phyloP scores from a whole-genome alignment of 2,113 vertebrate species.

The Oncorhynchus clarkii region DNA sequence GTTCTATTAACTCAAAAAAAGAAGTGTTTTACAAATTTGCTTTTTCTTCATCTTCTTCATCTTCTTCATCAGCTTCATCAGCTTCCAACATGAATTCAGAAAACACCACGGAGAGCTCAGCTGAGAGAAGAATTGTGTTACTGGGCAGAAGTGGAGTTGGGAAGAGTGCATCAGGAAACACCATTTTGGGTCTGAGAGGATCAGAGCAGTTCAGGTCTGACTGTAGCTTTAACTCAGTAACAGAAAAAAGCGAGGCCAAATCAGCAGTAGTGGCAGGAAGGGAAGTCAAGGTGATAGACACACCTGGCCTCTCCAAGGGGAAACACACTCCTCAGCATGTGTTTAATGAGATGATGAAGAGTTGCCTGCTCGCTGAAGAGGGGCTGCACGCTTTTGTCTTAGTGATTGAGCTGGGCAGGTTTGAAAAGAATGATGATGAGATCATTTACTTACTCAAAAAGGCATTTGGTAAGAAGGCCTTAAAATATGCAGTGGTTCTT shows the following conservation, averaged over 20 bases:
- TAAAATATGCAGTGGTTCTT: neutral
- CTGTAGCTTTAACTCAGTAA: neutral
- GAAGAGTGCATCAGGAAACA: no score
- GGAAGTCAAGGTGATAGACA: slow-evolving; percentile 24
- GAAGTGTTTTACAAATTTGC: no score
- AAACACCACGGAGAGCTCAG: neutral
- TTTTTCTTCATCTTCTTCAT: no score
- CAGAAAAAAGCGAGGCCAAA: neutral
- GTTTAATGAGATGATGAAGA: neutral
- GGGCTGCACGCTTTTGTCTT: slow-evolving; percentile 27
- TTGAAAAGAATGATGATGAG: neutral
- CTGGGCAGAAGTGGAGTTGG: no score
- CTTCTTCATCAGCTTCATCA: no score
- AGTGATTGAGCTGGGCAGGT: slow-evolving; percentile 9
- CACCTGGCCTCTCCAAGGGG: slow-evolving; percentile 23
- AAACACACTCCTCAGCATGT: slow-evolving; percentile 1
- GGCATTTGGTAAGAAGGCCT: neutral
- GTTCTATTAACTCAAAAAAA: no score
- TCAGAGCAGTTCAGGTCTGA: neutral
- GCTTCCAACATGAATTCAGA: no score
- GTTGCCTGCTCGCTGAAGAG: slow-evolving; percentile 1
- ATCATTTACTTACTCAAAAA: no score
- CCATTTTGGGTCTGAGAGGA: no score
- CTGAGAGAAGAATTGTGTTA: neutral
- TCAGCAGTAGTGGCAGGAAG: neutral